Conservation (phyloP, 2,888 invertebrate genomes). For the Carcina quercana region DNA sequence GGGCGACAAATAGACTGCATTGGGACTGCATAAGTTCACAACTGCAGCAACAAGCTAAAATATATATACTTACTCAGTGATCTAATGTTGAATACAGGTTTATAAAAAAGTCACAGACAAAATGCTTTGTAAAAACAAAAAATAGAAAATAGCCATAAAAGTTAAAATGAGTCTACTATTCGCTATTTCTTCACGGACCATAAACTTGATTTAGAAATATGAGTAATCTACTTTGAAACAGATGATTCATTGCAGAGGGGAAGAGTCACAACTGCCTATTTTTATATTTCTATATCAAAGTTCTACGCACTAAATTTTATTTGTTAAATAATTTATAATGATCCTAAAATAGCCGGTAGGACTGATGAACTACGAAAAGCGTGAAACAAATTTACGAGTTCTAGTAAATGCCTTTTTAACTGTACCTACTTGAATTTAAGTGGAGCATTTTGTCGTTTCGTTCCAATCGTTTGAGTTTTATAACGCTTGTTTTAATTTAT, state of each 20-base stretch:
- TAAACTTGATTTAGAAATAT: constrained; percentile 16
- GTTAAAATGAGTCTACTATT: no score
- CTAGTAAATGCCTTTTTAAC: constrained; percentile 34
- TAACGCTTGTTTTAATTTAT: constrained; percentile 23
- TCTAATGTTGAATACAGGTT: no score
- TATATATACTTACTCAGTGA: no score
- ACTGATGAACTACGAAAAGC: constrained; percentile 21
- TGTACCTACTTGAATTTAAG: constrained; percentile 33
- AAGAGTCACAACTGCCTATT: no score
- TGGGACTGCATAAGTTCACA: no score
- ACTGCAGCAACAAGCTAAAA: no score
- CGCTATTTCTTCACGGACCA: constrained; percentile 11
- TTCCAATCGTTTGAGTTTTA: constrained; percentile 35
- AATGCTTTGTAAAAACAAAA: no score
- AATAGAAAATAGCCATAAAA: no score
- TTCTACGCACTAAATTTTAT: no score
- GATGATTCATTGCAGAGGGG: constrained; percentile 5
- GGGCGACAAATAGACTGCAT: no score
- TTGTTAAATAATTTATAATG: background rate
- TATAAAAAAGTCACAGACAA: no score
- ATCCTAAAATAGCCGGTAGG: constrained; percentile 27
- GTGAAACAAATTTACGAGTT: constrained; percentile 17
- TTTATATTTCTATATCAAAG: no score
- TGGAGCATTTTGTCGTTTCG: constrained; percentile 27
- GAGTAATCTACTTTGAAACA: constrained; percentile 17